Percentiles rank a stretch among this genome's conserved stretches.
These are phyloP conservation scores for Paelopatides confundens DNA, from an alignment of 53 echinoderm and acorn worm species.

Conservation along the genomic window DNA sequence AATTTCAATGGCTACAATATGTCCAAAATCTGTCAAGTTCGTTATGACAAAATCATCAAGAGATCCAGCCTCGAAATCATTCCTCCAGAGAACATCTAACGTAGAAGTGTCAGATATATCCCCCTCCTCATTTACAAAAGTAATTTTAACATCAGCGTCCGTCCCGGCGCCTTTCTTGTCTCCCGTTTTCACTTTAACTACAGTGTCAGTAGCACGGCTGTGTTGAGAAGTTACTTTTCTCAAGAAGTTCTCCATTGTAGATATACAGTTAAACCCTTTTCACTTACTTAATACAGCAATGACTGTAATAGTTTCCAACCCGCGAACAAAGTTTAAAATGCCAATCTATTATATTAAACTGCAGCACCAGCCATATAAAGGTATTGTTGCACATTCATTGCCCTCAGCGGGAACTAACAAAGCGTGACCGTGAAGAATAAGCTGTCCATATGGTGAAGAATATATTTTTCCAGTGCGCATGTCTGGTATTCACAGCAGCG, in stretches of 20 bases:
- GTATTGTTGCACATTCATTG: no score
- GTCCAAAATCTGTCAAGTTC: slow-evolving; percentile 68
- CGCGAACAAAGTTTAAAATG: no score
- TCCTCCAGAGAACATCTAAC: slow-evolving; percentile 63
- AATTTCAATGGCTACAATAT: slow-evolving; percentile 69
- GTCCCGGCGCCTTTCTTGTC: slow-evolving; percentile 88
- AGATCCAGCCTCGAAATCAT: slow-evolving; percentile 81
- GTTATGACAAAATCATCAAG: slow-evolving; percentile 46
- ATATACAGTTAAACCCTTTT: not conserved
- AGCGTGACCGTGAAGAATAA: no score
- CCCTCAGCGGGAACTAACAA: no score
- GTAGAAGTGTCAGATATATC: slow-evolving; percentile 58
- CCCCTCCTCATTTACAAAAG: slow-evolving; percentile 54
- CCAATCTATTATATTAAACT: no score
- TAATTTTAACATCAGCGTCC: slow-evolving; percentile 76
- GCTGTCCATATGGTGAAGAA: no score
- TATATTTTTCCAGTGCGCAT: no score
- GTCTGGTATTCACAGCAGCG: no score
- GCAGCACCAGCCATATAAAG: no score
- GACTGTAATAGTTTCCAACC: no score
- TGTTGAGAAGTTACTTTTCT: not conserved
- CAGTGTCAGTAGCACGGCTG: not conserved
- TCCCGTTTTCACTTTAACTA: slow-evolving; percentile 80
- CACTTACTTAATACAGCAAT: no score
- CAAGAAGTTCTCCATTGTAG: not conserved